Evolutionary conservation across 2,888 invertebrate genomes (phyloP).

Genomic region (Dasysyrphus tricinctus): DNA sequence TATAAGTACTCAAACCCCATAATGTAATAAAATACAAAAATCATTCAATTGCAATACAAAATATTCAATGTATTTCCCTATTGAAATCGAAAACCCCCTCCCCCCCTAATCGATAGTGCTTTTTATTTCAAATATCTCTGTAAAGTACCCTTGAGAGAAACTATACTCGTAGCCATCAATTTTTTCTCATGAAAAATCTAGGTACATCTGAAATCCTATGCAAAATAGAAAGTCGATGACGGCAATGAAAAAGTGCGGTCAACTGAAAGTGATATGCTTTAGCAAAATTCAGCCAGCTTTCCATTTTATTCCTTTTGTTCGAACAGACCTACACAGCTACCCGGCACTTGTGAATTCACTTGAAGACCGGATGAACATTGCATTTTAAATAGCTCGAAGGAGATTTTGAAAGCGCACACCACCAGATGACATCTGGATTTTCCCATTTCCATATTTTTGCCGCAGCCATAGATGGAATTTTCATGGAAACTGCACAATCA

Average conservation of each 20-base stretch:
- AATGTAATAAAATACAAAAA: constrained; percentile 16
- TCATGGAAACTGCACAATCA: constrained; percentile 46
- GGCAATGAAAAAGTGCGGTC: constrained; percentile 35
- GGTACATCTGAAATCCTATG: constrained; percentile 1
- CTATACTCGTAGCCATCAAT: neutral
- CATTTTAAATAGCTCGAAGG: constrained; percentile 57
- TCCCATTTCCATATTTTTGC: constrained; percentile 51
- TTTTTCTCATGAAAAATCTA: constrained; percentile 2
- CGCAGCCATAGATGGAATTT: constrained; percentile 44
- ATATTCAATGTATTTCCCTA: neutral
- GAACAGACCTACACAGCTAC: neutral
- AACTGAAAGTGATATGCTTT: constrained; percentile 40
- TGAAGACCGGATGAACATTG: constrained; percentile 50
- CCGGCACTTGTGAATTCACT: constrained; percentile 28
- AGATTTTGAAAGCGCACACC: constrained; percentile 14
- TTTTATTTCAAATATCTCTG: neutral
- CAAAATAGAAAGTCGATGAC: neutral
- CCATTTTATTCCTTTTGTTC: constrained; percentile 1
- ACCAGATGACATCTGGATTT: constrained; percentile 42
- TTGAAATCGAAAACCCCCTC: neutral
- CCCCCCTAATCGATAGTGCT: neutral
- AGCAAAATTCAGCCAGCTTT: constrained; percentile 20
- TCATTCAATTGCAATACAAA: constrained; percentile 14
- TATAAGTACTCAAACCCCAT: neutral
- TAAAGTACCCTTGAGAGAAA: constrained; percentile 4